Evolutionary conservation across 2,113 vertebrate genomes (phyloP).

Genomic region (Protobothrops mucrosquamatus): DNA sequence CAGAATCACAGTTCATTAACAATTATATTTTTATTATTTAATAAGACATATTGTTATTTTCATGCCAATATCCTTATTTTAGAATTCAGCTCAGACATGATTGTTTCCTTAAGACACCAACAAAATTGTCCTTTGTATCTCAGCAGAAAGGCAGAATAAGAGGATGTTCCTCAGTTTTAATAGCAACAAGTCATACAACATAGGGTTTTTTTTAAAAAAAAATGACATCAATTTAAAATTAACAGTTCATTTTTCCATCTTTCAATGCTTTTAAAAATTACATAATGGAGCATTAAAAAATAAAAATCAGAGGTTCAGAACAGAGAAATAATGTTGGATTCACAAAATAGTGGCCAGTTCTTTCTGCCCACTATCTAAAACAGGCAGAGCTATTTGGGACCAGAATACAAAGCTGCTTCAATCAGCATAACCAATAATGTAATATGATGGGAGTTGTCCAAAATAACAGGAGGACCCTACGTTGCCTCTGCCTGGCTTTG

Average conservation of each 20-base stretch:
- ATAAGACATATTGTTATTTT: conserved; percentile 22
- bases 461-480: not conserved
- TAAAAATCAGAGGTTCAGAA: not conserved
- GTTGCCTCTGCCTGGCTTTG: not conserved
- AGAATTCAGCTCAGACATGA: conserved; percentile 29
- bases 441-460: not conserved
- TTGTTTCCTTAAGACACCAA: conserved; percentile 7
- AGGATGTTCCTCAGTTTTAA: not conserved
- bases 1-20: conserved; percentile 5
- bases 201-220: not conserved
- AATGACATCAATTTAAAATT: conserved; percentile 17
- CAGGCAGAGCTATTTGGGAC: not conserved
- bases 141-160: not conserved
- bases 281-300: conserved; percentile 32
- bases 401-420: not conserved
- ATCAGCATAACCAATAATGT: not conserved
- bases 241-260: not conserved
- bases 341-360: conserved; percentile 24
- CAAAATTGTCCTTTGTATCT: not conserved
- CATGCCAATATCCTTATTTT: not conserved
- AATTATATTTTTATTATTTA: conserved; percentile 35
- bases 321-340: conserved; percentile 61
- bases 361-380: not conserved
- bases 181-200: conserved; percentile 44
- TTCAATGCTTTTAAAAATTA: conserved; percentile 13